Evolutionary conservation across 2,797 vertebrate genomes (phyloP).

Genomic region (Sorex maritimensis): DNA sequence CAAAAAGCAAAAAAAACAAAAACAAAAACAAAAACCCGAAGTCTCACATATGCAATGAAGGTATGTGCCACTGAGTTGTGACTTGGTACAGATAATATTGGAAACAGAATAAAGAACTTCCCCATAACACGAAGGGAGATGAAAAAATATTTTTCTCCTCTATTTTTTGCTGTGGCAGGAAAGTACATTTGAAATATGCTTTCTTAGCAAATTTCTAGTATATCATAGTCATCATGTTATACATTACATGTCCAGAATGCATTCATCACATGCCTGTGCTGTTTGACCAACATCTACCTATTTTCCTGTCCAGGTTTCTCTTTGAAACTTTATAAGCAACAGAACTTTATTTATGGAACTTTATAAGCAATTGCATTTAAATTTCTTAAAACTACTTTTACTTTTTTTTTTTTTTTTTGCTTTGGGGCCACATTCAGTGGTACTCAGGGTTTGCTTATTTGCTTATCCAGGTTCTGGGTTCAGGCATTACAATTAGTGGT

Average conservation of each 20-base stretch:
- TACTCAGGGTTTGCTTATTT: too few species aligned
- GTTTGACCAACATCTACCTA: not conserved
- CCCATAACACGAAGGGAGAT: not conserved
- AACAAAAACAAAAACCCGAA: too few species aligned
- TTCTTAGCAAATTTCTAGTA: not conserved
- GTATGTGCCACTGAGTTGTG: too few species aligned
- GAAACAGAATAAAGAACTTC: not conserved
- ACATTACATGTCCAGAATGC: too few species aligned
- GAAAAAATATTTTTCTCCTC: not conserved
- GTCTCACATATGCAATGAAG: too few species aligned
- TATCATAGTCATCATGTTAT: not conserved
- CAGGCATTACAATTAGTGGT: too few species aligned
- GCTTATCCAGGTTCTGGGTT: too few species aligned
- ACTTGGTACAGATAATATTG: not conserved
- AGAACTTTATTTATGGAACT: too few species aligned
- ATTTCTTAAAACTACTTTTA: not conserved
- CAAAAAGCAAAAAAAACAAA: too few species aligned
- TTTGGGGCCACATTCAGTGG: too few species aligned
- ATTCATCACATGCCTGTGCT: not conserved
- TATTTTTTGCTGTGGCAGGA: not conserved
- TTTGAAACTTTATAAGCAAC: not conserved
- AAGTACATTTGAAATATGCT: not conserved
- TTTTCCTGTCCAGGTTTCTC: not conserved
- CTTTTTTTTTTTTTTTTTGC: too few species aligned
- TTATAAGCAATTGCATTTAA: conserved; percentile 30